Evolutionary conservation across 2,113 vertebrate species (phyloP).

Genomic region (Onychostoma macrolepis): DNA sequence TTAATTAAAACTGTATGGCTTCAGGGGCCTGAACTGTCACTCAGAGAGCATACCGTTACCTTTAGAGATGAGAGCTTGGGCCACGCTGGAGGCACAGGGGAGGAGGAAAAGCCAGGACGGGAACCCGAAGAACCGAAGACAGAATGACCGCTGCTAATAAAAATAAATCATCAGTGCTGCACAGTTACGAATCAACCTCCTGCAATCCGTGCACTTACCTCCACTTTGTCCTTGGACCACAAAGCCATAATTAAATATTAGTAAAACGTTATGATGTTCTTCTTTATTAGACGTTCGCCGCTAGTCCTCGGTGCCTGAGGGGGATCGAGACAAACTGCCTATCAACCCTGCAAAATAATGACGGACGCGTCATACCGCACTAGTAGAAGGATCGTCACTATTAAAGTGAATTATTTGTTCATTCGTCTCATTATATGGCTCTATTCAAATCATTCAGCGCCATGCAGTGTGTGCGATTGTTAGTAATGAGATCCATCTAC

Average conservation of each 20-base stretch:
- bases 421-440: constrained; percentile 25
- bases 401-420: constrained; percentile 44
- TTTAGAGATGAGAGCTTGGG: constrained; percentile 42
- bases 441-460: constrained; percentile 30
- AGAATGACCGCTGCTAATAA: constrained; percentile 42
- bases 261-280: constrained; percentile 55
- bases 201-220: constrained; percentile 46
- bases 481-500: constrained; percentile 42
- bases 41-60: constrained; percentile 46
- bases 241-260: constrained; percentile 59
- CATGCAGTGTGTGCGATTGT: constrained; percentile 27
- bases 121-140: not conserved
- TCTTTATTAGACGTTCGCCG: constrained; percentile 44
- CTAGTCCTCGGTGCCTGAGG: constrained; percentile 28
- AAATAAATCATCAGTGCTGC: constrained; percentile 59
- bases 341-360: constrained; percentile 38
- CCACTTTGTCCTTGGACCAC: constrained; percentile 53
- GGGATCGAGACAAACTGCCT: constrained; percentile 42
- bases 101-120: not conserved
- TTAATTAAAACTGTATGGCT: constrained; percentile 63
- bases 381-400: constrained; percentile 24
- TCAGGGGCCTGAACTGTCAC: constrained; percentile 54
- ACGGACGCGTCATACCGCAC: constrained; percentile 11
- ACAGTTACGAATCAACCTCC: constrained; percentile 50
- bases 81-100: constrained; percentile 11